Percentiles rank a stretch among this genome's conserved stretches.
These are phyloP conservation scores for Lethocerus indicus DNA, from an alignment of 1,140 invertebrate species.

Conservation along the genomic window DNA sequence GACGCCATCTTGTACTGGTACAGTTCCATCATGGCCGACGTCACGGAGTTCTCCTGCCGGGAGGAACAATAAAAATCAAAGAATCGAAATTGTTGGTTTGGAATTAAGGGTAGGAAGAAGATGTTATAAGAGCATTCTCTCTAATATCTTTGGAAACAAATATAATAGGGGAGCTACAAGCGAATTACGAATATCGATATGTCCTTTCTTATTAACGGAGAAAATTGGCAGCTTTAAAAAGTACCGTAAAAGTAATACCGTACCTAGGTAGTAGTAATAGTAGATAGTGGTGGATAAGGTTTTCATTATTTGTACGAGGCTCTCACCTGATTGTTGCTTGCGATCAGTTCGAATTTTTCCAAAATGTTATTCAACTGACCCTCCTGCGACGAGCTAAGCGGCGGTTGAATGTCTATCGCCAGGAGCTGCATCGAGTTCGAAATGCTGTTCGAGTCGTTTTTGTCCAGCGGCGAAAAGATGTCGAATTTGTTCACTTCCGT, in stretches of 20 bases:
- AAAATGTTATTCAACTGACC: slow-evolving; percentile 30
- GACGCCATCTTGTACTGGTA: slow-evolving; percentile 43
- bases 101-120: too few species aligned
- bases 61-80: too few species aligned
- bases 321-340: slow-evolving; percentile 8
- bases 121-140: too few species aligned
- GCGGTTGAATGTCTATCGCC: slow-evolving; percentile 19
- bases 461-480: slow-evolving; percentile 17
- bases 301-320: background rate
- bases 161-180: too few species aligned
- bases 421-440: background rate
- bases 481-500: slow-evolving; percentile 28
- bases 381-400: slow-evolving; percentile 29
- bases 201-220: too few species aligned
- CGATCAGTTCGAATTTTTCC: slow-evolving; percentile 24
- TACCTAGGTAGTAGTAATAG: too few species aligned
- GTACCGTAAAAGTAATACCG: too few species aligned
- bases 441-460: background rate
- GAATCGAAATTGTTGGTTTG: too few species aligned
- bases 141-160: too few species aligned
- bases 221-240: too few species aligned
- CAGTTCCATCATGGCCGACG: slow-evolving; percentile 49
- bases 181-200: too few species aligned
- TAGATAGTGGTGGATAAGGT: too few species aligned
- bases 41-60: slow-evolving; percentile 31